Base-by-base conservation (phyloP, 2,888 invertebrate genomes). In the Ophonus ardosiacus region DNA sequence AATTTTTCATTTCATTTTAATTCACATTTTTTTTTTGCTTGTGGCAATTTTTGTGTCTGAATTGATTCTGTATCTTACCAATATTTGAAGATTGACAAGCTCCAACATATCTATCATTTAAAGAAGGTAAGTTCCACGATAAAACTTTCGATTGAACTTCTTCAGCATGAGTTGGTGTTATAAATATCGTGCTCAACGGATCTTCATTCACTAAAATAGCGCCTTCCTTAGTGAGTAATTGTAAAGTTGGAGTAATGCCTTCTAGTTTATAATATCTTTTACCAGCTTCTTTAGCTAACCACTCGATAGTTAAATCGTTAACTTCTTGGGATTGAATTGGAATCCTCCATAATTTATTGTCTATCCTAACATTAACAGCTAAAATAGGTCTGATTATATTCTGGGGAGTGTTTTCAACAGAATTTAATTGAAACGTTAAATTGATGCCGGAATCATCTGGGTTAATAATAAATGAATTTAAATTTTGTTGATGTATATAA, bases 161-260 rank as follows among this genome's bases (percentile, higher is more conserved):
- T 86, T 91, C 91, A 0, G 90, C 89, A 63, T 95, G 94, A 0
- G 93, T 92, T 0, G 93, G 0, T 8, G 68, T 17, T 18, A 80
- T 61, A 57, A 96, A 92, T 0, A 96, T 93, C 43, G 95, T 92
- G 88, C 93, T 94, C 0, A 98, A 91, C 0, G 95, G 93, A 90
- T 98, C 98, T 24, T 95, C 95, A 85, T 96, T 95, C 2, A 95
- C 95, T 15, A 97, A 93, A 31, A 96, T 93, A 1, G 97, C 97
- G 0, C 97, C 97, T 88, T 96, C 97, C 85, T 93, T 93, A 2
- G 97, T 97, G 91, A 95, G 94, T 1, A 98, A 91, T 65, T 95
- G 95, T 86, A 97, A 92, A n/a, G 94, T 91, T 0, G 97, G 97
- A 86, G 94, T 93, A 8, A 95, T 92, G 0, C 96, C 96, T 87